A percentile compares a stretch with the other conserved stretches of the same genome.
Conservation (phyloP, 2,113 vertebrate genomes). For the Cyprichromis sp. region DNA sequence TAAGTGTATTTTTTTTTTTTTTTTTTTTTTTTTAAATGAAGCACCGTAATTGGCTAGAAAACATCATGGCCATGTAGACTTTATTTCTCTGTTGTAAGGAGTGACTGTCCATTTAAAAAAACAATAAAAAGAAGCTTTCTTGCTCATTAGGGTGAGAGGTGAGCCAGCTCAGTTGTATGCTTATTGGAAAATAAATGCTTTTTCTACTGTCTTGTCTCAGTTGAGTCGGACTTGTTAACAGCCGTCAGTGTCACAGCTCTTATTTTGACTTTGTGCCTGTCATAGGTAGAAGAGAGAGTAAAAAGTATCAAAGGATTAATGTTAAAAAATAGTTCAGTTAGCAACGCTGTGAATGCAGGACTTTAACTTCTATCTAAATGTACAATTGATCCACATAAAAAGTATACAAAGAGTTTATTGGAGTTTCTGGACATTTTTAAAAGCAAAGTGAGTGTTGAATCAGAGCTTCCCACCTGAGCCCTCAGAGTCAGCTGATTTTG, state of each 20-base stretch:
- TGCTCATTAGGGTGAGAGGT: background rate
- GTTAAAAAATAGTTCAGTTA: background rate
- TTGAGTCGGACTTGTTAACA: background rate
- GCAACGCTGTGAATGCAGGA: background rate
- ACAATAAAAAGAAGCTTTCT: background rate
- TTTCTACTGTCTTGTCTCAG: constrained; percentile 1
- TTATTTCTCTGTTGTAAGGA: background rate
- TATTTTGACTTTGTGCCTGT: background rate
- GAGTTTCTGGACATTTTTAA: background rate
- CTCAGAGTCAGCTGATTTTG: background rate
- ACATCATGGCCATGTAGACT: background rate
- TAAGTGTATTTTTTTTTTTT: too few species aligned
- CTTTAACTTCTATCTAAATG: background rate
- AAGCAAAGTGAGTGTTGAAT: background rate
- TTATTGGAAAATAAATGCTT: constrained; percentile 23
- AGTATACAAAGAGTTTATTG: background rate
- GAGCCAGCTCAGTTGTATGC: background rate
- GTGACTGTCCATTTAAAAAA: background rate
- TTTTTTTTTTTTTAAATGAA: background rate
- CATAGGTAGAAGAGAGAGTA: background rate
- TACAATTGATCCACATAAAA: background rate
- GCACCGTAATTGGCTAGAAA: background rate
- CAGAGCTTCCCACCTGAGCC: background rate
- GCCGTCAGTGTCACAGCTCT: background rate
- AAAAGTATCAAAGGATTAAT: background rate